Conservation (phyloP, 2,888 invertebrate species). For the Agrypnus murinus region DNA sequence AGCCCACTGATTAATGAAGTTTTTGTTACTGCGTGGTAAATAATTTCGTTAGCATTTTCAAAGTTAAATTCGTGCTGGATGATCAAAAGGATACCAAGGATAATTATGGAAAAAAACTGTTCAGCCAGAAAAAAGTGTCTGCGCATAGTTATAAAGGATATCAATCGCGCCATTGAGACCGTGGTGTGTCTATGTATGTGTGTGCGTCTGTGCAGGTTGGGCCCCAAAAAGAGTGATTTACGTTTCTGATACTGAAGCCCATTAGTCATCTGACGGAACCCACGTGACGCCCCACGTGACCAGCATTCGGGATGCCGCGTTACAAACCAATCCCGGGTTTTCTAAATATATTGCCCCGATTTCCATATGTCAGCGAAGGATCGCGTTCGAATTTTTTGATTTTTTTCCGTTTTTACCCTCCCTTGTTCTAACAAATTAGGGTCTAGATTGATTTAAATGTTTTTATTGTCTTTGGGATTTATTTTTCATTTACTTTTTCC, state of each 20-base stretch:
- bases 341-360: constrained; percentile 54
- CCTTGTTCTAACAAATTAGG: constrained; percentile 46
- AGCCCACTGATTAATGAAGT: background rate
- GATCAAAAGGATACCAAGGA: too few relatives aligned
- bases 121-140: background rate
- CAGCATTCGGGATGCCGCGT: constrained; percentile 43
- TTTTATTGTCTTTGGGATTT: constrained; percentile 11
- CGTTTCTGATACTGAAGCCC: constrained; percentile 51
- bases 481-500: constrained; percentile 7
- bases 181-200: background rate
- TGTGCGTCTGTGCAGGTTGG: constrained; percentile 21
- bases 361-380: constrained; percentile 56
- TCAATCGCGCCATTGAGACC: constrained; percentile 25
- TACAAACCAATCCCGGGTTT: constrained; percentile 44
- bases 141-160: constrained; percentile 13
- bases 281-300: constrained; percentile 55
- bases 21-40: background rate
- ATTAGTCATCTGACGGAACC: constrained; percentile 53
- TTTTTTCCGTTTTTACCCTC: constrained; percentile 33
- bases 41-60: too few relatives aligned
- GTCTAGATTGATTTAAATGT: constrained; percentile 49
- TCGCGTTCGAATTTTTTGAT: constrained; percentile 50
- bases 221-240: constrained; percentile 48
- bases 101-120: too few relatives aligned
- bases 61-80: too few relatives aligned